Evolutionary conservation across 1,140 invertebrate species (phyloP), one percentile per base, ranked within the genome.

Genomic region (Cyclina sinensis): DNA sequence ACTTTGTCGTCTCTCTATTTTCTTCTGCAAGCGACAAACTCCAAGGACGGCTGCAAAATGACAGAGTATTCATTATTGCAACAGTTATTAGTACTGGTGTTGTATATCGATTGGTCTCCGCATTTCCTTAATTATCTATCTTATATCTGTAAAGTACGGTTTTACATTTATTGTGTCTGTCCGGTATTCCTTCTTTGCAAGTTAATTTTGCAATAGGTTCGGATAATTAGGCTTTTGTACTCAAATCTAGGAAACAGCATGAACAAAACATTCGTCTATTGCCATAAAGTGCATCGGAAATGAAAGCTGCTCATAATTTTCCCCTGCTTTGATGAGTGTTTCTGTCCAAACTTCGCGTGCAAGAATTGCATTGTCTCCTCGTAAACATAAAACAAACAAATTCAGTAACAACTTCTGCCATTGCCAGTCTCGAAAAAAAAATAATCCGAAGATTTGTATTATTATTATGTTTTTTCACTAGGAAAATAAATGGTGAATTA

Each of bases 21-120:
- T 84, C 82, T 43, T 84, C 82, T 84, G 62, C 35, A 12, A 54
- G 43, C 18, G 82, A 68, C 27, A 73, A 51, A 39, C 68, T 84
- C 82, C 62, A 84, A 37, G 82, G 37, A 21, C 82, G 82, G 30
- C 82, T 84, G 82, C 82, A 84, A 84, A 84, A 84, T 73, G 82
- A 84, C 82, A 84, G 27, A 37, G 62, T 73, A 54, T 84, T 84
- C 82, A 84, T 84, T 78, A 70, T 70, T 70, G 43, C 14, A 2
- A 1, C 27, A 70, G 37, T 37, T 70, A 70, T 70, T 70, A 70
- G 65, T 35, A 21, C 32, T 35, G 27, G 32, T 70, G 21, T 7
- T 39, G 65, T 37, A 2, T 70, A 70, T 70, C 65, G 65, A 70
- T 70, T 70, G 35, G 32, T 14, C 1, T 4, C 32, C 7, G 18